Evolutionary conservation across 2,797 vertebrate genomes (phyloP).

Genomic region (Luscinia luscinia): DNA sequence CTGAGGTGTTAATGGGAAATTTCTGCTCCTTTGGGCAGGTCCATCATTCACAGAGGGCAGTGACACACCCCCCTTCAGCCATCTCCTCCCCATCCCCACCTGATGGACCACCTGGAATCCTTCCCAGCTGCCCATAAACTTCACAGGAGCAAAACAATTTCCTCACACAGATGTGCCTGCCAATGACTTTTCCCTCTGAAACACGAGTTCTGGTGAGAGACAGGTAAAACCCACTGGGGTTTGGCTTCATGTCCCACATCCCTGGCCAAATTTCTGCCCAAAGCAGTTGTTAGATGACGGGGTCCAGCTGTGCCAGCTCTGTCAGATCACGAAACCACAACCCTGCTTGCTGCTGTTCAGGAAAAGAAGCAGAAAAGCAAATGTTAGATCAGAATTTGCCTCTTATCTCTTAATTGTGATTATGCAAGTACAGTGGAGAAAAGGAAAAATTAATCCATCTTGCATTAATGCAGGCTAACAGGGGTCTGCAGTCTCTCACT

Average conservation of each 20-base stretch:
- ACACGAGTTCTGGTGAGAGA: background rate
- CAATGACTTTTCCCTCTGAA: background rate
- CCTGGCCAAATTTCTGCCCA: background rate
- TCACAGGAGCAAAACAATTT: background rate
- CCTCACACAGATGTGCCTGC: background rate
- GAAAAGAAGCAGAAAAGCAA: background rate
- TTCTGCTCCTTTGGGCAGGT: background rate
- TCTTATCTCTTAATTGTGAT: background rate
- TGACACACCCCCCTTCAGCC: background rate
- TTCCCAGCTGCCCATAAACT: background rate
- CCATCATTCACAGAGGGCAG: background rate
- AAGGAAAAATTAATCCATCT: background rate
- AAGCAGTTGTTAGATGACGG: background rate
- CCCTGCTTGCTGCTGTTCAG: background rate
- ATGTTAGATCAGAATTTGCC: background rate
- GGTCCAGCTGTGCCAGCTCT: background rate
- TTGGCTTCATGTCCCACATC: rapidly evolving
- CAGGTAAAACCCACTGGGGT: background rate
- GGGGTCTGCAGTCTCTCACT: background rate
- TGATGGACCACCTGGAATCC: background rate
- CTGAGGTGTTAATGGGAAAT: background rate
- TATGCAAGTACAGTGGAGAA: background rate
- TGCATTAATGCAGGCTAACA: background rate
- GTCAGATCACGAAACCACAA: background rate
- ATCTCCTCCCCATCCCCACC: background rate